Base-by-base conservation (phyloP, 2,797 vertebrate genomes). In the Circus cinereus region DNA sequence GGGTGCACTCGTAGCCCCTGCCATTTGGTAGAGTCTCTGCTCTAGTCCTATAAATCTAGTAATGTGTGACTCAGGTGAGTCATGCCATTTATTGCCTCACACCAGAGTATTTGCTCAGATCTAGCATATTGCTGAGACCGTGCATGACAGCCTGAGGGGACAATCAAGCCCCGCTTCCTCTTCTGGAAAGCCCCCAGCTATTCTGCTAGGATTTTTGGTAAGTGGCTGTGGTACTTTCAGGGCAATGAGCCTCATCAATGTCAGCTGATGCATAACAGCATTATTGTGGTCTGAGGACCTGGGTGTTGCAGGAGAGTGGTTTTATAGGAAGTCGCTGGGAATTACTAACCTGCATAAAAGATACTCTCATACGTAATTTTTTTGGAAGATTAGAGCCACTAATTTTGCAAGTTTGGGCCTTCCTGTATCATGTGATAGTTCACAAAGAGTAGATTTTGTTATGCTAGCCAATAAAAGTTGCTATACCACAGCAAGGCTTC, bases 151-250 rank as follows among this genome's bases (percentile, higher is more conserved):
- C 14, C 65, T 7, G 43, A 78, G 42, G 40, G 85, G 47, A 65
- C 24, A 36, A 56, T 0, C 1, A 51, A 59, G 27, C 32, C 47
- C 29, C 0, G 0, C 32, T 76, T 84, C 42, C 27, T 54, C 38
- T 70, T 76, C 38, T 86, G 80, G 81, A 90, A 94, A 93, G 34
- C 29, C 59, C 57, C 38, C 42, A 57, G 65, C 30, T 53, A 12
- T 78, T 78, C 62, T 54, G 19, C 53, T 47, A 21, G 16, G 26
- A 50, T 50, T 50, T 26, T 50, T 50, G 24, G 48, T 50, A 50
- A 26, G 42, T 0, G 0, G 29, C 43, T 57, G 12, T 10, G 56
- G 48, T 45, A 45, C 56, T 70, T 89, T 77, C 69, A 77, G 62
- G 64, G 62, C 42, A 57, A 78, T 6, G 42, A 84, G 50, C 47